Evolutionary conservation across 2,888 invertebrate genomes (phyloP).

Genomic region (Alloplasta piceator): DNA sequence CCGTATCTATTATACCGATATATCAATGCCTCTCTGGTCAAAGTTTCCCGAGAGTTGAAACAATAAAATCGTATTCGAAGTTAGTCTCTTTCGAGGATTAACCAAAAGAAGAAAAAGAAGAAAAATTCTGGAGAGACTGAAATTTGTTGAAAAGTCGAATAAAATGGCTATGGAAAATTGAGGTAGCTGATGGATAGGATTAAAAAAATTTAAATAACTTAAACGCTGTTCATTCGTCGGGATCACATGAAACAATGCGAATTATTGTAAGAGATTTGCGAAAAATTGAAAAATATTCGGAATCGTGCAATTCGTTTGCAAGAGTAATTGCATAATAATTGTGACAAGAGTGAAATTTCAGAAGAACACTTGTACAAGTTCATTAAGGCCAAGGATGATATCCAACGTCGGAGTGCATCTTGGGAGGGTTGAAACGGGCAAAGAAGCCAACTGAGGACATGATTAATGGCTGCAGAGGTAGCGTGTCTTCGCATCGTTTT

Average conservation of each 20-base stretch:
- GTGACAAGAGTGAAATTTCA: slow-evolving; percentile 21
- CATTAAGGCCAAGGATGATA: slow-evolving; percentile 42
- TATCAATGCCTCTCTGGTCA: slow-evolving; percentile 45
- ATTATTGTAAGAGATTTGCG: background rate
- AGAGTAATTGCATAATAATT: background rate
- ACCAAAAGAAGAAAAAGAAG: background rate
- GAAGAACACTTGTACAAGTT: slow-evolving; percentile 54
- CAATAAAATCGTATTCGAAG: slow-evolving; percentile 26
- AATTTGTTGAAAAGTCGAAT: slow-evolving; percentile 10
- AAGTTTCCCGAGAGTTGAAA: slow-evolving; percentile 50
- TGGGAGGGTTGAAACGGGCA: slow-evolving; percentile 5
- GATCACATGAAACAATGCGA: background rate
- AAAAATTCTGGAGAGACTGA: too few relatives aligned
- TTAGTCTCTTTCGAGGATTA: background rate
- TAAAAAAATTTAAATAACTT: background rate
- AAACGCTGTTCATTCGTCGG: too few relatives aligned
- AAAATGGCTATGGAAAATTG: background rate
- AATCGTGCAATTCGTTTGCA: background rate
- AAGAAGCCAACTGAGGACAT: slow-evolving; percentile 16
- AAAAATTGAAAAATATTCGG: background rate
- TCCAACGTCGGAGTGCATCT: slow-evolving; percentile 15
- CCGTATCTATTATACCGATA: slow-evolving; percentile 18
- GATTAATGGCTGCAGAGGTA: slow-evolving; percentile 52
- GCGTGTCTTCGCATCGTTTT: slow-evolving; percentile 67
- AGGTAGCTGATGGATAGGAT: background rate